phyloP scores from a whole-genome alignment of 2,888 invertebrate genomes.

The Panopea generosa region DNA sequence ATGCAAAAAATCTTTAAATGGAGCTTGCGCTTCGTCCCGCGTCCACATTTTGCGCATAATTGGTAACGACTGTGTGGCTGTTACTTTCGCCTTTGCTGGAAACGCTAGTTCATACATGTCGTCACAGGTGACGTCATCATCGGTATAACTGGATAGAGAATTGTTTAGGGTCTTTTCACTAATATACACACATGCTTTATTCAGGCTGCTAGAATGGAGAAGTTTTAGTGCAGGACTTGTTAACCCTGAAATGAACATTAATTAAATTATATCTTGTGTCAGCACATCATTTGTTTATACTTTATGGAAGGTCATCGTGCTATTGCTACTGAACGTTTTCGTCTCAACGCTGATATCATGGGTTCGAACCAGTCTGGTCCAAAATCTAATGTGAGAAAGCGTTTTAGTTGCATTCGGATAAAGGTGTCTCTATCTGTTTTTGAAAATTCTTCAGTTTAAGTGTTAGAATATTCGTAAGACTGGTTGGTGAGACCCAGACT shows the following conservation, averaged over 20 bases:
- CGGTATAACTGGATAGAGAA: not conserved
- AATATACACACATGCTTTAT: slow-evolving; percentile 63
- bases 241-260: slow-evolving; percentile 11
- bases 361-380: too few species aligned
- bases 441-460: too few species aligned
- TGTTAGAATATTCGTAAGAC: too few species aligned
- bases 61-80: slow-evolving; percentile 39
- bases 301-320: not conserved
- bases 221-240: slow-evolving; percentile 41
- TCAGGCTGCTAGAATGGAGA: slow-evolving; percentile 58
- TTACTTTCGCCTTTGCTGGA: slow-evolving; percentile 25
- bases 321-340: not conserved
- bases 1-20: too few species aligned
- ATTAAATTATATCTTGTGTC: not conserved
- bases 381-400: too few species aligned
- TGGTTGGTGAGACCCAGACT: too few species aligned
- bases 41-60: slow-evolving; percentile 44
- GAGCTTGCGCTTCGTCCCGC: slow-evolving; percentile 3
- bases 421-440: too few species aligned
- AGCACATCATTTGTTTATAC: not conserved
- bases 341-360: not conserved
- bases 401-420: too few species aligned
- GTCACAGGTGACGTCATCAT: not conserved
- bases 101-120: not conserved
- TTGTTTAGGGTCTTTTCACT: slow-evolving; percentile 39